Evolutionary conservation across 2,797 vertebrate species (phyloP).

Genomic region (Gambelia wislizenii): DNA sequence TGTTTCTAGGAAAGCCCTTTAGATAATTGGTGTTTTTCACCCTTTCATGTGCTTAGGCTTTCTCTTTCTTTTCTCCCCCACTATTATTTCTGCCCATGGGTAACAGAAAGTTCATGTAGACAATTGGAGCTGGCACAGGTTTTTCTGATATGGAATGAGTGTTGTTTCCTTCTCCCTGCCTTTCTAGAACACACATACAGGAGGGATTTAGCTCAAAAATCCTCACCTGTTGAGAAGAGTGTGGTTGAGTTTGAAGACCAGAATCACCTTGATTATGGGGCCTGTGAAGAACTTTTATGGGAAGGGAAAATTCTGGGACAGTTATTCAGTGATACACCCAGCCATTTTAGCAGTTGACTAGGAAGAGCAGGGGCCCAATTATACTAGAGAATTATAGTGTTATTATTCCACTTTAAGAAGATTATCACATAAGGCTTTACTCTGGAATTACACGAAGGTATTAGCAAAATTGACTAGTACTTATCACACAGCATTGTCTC

Average conservation of each 20-base stretch:
- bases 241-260: neutral
- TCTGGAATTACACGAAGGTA: no score
- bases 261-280: neutral
- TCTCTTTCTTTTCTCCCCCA: neutral
- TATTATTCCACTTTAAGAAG: no score
- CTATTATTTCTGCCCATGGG: neutral
- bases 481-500: no score
- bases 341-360: neutral
- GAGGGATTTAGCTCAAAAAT: neutral
- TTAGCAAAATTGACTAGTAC: no score
- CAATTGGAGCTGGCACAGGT: neutral
- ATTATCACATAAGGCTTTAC: no score
- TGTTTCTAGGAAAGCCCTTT: accelerated
- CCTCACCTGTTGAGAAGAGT: neutral
- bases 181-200: neutral
- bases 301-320: neutral
- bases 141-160: neutral
- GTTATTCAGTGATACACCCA: neutral
- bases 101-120: neutral
- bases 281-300: neutral
- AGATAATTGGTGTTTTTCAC: neutral
- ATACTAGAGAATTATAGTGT: no score
- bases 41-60: neutral
- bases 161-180: neutral
- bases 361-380: neutral